Conservation (phyloP, 2,113 vertebrate genomes). For the Pungitius pungitius region DNA sequence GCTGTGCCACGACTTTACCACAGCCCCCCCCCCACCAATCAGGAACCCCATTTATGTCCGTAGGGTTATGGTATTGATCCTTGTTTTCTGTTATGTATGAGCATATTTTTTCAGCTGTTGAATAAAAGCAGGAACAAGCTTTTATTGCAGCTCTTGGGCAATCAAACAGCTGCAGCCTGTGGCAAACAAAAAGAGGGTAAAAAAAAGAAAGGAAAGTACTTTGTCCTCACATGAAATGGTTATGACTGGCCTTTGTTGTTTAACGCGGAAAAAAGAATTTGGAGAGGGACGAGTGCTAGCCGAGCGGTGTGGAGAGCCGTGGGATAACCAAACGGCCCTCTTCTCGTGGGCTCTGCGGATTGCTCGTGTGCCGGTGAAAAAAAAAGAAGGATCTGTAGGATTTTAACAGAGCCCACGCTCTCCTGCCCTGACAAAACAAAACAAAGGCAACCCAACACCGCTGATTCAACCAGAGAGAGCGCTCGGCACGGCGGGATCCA, state of each 20-base stretch:
- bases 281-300: constrained; percentile 17
- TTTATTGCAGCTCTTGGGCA: constrained; percentile 18
- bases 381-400: constrained; percentile 39
- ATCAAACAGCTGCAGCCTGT: constrained; percentile 11
- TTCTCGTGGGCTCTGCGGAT: constrained; percentile 57
- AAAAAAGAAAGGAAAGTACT: constrained; percentile 1
- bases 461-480: constrained; percentile 4
- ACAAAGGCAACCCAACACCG: constrained; percentile 6
- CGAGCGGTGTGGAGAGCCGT: constrained; percentile 37
- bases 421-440: constrained; percentile 42
- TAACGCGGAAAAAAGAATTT: constrained; percentile 1
- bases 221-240: constrained; percentile 6
- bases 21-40: constrained; percentile 25
- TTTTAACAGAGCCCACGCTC: constrained; percentile 41
- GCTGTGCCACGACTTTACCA: constrained; percentile 34
- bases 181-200: not conserved
- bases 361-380: constrained; percentile 38
- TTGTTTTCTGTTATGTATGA: not conserved
- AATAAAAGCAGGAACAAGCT: constrained; percentile 5
- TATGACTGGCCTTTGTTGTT: constrained; percentile 11
- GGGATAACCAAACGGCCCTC: constrained; percentile 56
- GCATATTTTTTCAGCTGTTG: constrained; percentile 8
- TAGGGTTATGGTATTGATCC: constrained; percentile 24
- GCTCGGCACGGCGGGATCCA: constrained; percentile 3
- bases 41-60: constrained; percentile 45